Percentiles rank a stretch among this genome's conserved stretches.
These are phyloP conservation scores for Natrix natrix DNA, from an alignment of 2,797 vertebrate genomes.

Conservation along the genomic window DNA sequence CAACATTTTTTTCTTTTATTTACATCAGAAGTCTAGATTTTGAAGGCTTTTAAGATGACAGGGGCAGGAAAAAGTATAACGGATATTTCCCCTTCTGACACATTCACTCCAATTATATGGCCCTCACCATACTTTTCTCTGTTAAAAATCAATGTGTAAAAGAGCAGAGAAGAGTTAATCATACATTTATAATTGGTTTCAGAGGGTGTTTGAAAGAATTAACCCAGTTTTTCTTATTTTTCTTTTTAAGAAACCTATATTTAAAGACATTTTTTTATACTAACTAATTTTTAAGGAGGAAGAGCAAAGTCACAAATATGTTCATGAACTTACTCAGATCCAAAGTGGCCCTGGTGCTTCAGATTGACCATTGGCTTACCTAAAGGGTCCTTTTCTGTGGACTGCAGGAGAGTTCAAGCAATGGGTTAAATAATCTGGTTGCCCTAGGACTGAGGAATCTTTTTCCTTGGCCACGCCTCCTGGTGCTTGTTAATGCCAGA, in stretches of 20 bases:
- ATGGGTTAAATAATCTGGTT: too few species aligned
- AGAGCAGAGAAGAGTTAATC: rapidly evolving
- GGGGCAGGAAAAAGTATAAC: background rate
- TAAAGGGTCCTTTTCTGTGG: too few species aligned
- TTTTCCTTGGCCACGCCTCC: too few species aligned
- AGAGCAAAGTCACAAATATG: background rate
- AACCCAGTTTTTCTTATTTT: background rate
- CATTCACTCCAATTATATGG: background rate
- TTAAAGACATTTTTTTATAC: background rate
- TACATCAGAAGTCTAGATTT: background rate
- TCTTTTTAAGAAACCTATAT: conserved; percentile 1
- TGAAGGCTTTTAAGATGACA: background rate
- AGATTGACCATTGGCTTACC: too few species aligned
- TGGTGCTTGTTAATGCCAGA: too few species aligned
- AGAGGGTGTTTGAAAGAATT: background rate
- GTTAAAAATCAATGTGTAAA: conserved; percentile 1
- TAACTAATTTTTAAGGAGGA: background rate
- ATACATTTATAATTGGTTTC: background rate
- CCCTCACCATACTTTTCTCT: background rate
- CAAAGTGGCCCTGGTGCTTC: background rate
- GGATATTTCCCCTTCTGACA: background rate
- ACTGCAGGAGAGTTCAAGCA: too few species aligned
- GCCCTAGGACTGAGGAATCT: too few species aligned
- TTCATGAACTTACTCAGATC: background rate
- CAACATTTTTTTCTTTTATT: background rate